Conservation (phyloP, 2,888 invertebrate species). For the Microchrysa polita region DNA sequence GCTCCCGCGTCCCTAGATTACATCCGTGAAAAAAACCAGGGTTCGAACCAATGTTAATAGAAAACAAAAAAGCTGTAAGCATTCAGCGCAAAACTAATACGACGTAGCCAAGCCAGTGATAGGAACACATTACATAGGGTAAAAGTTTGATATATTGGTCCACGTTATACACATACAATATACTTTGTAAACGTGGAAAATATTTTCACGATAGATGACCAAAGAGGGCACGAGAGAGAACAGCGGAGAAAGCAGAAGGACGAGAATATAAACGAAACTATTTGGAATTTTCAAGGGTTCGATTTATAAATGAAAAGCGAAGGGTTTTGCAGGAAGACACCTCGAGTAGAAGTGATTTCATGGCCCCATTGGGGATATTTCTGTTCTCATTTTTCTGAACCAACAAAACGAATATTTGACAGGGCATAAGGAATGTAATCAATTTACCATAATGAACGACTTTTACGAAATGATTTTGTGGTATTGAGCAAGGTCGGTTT, state of each 20-base stretch:
- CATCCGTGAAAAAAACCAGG: background rate
- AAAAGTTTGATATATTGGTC: constrained; percentile 1
- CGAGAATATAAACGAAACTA: background rate
- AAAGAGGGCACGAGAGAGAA: background rate
- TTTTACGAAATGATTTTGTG: background rate
- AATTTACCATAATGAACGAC: background rate
- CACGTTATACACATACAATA: constrained; percentile 7
- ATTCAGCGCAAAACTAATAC: too few species aligned
- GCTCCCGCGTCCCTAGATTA: too few species aligned
- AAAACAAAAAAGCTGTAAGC: constrained; percentile 1
- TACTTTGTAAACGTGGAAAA: constrained; percentile 2
- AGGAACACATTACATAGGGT: background rate
- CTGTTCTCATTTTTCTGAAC: background rate
- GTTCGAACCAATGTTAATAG: constrained; percentile 3
- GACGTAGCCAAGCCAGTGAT: too few species aligned
- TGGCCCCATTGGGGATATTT: background rate
- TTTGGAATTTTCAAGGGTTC: too few species aligned
- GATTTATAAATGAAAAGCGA: too few species aligned
- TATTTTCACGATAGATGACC: background rate
- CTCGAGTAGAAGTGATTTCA: background rate
- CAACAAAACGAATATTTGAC: constrained; percentile 4
- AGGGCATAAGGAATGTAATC: background rate
- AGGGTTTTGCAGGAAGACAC: background rate
- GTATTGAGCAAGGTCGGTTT: too few species aligned
- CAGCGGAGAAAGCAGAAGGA: background rate